Percentiles rank a stretch among this genome's conserved stretches.
Evolutionary conservation across 2,888 invertebrate species (phyloP).

Genomic region (Ectemnius cavifrons): DNA sequence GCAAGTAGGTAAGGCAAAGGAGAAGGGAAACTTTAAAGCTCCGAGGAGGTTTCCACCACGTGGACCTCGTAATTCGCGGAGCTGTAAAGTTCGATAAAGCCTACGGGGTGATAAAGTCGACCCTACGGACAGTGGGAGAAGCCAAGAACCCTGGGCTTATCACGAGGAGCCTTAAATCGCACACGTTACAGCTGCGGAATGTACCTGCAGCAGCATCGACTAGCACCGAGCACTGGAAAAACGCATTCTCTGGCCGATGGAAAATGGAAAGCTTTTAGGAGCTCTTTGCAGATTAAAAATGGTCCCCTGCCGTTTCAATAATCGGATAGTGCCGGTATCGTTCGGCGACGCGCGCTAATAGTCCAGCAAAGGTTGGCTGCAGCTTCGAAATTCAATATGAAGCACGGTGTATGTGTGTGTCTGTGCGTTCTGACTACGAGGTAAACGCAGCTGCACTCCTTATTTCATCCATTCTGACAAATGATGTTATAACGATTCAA

Average conservation of each 20-base stretch:
- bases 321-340: constrained; percentile 1
- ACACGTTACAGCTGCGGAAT: constrained; percentile 4
- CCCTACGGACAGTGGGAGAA: constrained; percentile 28
- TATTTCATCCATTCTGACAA: too few relatives aligned
- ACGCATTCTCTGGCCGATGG: constrained; percentile 5
- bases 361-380: neutral
- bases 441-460: too few relatives aligned
- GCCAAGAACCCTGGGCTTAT: constrained; percentile 38
- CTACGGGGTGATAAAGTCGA: constrained; percentile 52
- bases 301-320: neutral
- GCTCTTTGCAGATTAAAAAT: neutral
- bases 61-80: constrained; percentile 37
- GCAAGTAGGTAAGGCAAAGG: too few relatives aligned
- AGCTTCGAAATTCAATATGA: constrained; percentile 30
- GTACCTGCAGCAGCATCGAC: neutral
- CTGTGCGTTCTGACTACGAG: too few relatives aligned
- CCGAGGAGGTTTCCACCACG: constrained; percentile 30
- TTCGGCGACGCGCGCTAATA: neutral
- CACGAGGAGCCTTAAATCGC: constrained; percentile 35
- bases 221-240: neutral
- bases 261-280: constrained; percentile 1
- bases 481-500: too few relatives aligned
- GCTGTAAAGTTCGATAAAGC: constrained; percentile 62
- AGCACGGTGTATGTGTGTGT: too few relatives aligned
- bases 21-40: too few relatives aligned